Evolutionary conservation across 2,888 invertebrate species (phyloP).

Genomic region (Aspidapion aeneum): DNA sequence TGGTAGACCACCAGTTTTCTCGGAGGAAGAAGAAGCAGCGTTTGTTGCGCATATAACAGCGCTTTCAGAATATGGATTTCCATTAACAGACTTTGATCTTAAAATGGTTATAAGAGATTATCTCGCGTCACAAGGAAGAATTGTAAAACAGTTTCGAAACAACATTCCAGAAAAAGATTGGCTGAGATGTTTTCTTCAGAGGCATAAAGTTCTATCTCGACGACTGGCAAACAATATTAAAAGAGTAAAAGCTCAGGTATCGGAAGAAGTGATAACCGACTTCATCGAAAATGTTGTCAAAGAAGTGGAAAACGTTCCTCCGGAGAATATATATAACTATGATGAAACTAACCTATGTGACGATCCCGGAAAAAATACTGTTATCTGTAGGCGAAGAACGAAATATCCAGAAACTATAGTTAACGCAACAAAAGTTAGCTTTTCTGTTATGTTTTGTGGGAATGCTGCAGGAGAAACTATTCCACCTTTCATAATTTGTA

Average conservation of each 20-base stretch:
- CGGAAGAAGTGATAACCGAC: constrained; percentile 3
- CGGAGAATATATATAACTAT: too few relatives aligned
- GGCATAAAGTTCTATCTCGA: constrained; percentile 2
- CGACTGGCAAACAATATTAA: constrained; percentile 7
- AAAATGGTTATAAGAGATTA: constrained; percentile 1
- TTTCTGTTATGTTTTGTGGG: too few relatives aligned
- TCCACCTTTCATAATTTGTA: too few relatives aligned
- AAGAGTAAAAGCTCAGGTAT: constrained; percentile 4
- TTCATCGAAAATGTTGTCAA: constrained; percentile 1
- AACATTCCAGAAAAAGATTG: constrained; percentile 5
- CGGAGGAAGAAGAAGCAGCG: constrained; percentile 5
- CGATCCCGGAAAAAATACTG: too few relatives aligned
- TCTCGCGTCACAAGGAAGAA: constrained; percentile 6
- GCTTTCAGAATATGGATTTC: constrained; percentile 5
- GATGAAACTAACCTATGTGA: too few relatives aligned
- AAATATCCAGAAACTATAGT: too few relatives aligned
- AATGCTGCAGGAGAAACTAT: too few relatives aligned
- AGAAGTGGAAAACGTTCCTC: too few relatives aligned
- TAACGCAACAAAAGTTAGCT: too few relatives aligned
- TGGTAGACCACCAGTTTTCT: constrained; percentile 3
- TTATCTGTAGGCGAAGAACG: too few relatives aligned
- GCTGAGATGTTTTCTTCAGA: too few relatives aligned
- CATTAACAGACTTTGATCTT: constrained; percentile 3
- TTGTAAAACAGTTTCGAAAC: constrained; percentile 5
- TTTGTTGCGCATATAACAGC: too few relatives aligned